Conservation (phyloP, 2,888 invertebrate species). For the Limnephilus rhombicus region DNA sequence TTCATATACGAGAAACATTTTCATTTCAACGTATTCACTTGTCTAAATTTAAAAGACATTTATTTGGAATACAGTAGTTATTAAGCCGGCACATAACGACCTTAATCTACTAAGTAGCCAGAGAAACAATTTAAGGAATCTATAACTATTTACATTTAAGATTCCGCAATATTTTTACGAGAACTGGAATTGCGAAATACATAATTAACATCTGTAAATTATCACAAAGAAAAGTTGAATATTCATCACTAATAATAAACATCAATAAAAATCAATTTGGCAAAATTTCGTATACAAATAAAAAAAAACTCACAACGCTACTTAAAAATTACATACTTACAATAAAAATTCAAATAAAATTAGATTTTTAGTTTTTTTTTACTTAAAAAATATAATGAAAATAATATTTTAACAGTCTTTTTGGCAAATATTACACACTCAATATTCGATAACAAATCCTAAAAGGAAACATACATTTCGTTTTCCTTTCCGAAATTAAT, state of each 20-base stretch:
- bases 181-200: slow-evolving; percentile 40
- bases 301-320: slow-evolving; percentile 57
- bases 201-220: slow-evolving; percentile 43
- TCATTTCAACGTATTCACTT: neutral
- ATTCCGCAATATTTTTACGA: slow-evolving; percentile 36
- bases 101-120: slow-evolving; percentile 38
- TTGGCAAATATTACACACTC: slow-evolving; percentile 65
- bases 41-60: slow-evolving; percentile 34
- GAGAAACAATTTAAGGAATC: slow-evolving; percentile 31
- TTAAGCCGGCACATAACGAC: slow-evolving; percentile 13
- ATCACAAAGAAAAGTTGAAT: slow-evolving; percentile 52
- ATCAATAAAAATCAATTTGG: slow-evolving; percentile 54
- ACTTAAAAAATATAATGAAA: slow-evolving; percentile 60
- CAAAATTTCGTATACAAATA: slow-evolving; percentile 58
- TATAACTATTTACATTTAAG: slow-evolving; percentile 39
- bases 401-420: slow-evolving; percentile 66
- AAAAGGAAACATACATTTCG: slow-evolving; percentile 17
- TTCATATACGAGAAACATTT: slow-evolving; percentile 10
- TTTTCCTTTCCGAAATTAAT: slow-evolving; percentile 36
- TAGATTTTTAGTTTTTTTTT: slow-evolving; percentile 53
- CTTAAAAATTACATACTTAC: slow-evolving; percentile 48
- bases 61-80: slow-evolving; percentile 51
- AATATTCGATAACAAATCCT: slow-evolving; percentile 57
- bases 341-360: slow-evolving; percentile 59
- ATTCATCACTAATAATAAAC: slow-evolving; percentile 39